phyloP scores from a whole-genome alignment of 2,888 invertebrate species.

The Caenorhabditis japonica region DNA sequence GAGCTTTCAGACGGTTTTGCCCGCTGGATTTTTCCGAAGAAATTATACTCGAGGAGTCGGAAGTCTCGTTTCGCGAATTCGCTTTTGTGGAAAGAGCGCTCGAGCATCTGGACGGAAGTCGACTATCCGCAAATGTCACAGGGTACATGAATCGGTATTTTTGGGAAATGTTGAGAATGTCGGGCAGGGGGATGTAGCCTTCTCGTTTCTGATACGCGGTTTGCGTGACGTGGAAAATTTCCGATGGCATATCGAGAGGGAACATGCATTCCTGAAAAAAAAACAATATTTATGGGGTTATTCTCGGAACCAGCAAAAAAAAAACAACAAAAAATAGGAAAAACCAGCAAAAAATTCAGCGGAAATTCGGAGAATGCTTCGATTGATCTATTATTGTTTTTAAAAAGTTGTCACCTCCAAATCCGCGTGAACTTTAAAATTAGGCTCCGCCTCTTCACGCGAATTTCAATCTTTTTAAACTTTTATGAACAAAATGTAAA shows the following conservation, averaged over 20 bases:
- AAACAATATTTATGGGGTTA: too few species aligned
- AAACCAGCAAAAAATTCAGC: too few species aligned
- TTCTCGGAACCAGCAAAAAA: neutral
- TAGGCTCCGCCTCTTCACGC: too few species aligned
- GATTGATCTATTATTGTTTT: too few species aligned
- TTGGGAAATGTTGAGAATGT: slow-evolving; percentile 61
- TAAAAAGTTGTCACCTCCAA: too few species aligned
- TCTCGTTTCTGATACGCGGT: slow-evolving; percentile 55
- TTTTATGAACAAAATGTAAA: too few species aligned
- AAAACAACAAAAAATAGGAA: slow-evolving; percentile 18
- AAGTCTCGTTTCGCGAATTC: slow-evolving; percentile 11
- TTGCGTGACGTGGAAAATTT: slow-evolving; percentile 69
- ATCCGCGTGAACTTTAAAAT: too few species aligned
- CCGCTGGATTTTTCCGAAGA: slow-evolving; percentile 36
- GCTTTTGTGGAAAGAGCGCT: slow-evolving; percentile 1
- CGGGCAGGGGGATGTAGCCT: slow-evolving; percentile 65
- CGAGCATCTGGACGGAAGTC: slow-evolving; percentile 8
- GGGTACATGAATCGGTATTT: slow-evolving; percentile 51
- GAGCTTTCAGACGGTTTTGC: slow-evolving; percentile 20
- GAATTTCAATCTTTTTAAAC: too few species aligned
- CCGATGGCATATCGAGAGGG: slow-evolving; percentile 71
- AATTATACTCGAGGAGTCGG: slow-evolving; percentile 1
- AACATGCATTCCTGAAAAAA: slow-evolving; percentile 69
- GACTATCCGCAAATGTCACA: slow-evolving; percentile 25
- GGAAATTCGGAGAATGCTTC: too few species aligned